Base-by-base conservation (phyloP, 2,113 vertebrate species). In the Melierax canorus region DNA sequence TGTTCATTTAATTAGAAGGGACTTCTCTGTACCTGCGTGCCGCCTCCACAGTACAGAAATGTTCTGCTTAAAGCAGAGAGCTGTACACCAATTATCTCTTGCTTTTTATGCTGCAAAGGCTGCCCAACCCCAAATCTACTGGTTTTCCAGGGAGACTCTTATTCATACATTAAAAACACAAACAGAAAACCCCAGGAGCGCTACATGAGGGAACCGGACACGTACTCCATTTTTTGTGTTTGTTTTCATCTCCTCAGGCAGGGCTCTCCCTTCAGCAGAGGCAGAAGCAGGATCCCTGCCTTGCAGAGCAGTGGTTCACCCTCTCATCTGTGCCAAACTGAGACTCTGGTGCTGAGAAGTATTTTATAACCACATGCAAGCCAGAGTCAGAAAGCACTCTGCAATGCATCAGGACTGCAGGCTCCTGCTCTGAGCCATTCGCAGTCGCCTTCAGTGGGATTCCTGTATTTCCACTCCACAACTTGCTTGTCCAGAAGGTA, bases 271-370 rank as follows among this genome's bases (percentile, higher is more conserved):
- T 55, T 30, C 53, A 7, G 71, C 66, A 55, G 71, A 27, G 55
- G 58, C 23, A n/a, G 77, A 9, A 23, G 58, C 12, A 60, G 71
- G 12, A 10, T 20, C 24, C 32, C 10, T 5, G 29, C 64, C 51
- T 20, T 14, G 8, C 73, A 32, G 66, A 71, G 63, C 77, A n/a
- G 43, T 5, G 3, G 50, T 22, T 73, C 51, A 36, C 14, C 51
- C 64, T 50, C 58, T 30, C 3, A 10, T 21, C 60, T 1, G 3
- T 15, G 43, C 41, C 81, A 39, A 36, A 6, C 5, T 0, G 0
- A 48, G 41, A 3, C 32, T 24, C 9, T 72, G 68, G 82, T 81
- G 90, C 86, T 13, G 64, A 56, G 79, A 36, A 59, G 48, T 3
- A 12, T 93, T 81, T 90, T 58, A 73, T 59, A 91, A 60, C 32